Percentiles rank a stretch among this genome's conserved stretches.
These are phyloP conservation scores for Panonychus citri DNA, from an alignment of 1,140 invertebrate genomes.

Conservation along the genomic window DNA sequence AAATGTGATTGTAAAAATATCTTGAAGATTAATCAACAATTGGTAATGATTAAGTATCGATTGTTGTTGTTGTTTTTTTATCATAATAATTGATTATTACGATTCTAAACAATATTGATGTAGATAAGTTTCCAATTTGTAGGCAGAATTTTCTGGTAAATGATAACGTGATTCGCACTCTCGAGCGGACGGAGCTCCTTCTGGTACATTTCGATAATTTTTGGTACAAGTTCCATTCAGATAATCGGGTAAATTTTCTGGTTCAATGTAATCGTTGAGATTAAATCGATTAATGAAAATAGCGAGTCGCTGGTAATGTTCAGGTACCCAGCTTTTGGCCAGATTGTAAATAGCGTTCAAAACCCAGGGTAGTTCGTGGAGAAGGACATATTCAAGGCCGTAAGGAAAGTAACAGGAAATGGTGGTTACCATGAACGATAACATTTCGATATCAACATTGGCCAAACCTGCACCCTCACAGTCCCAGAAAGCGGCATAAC, in stretches of 20 bases:
- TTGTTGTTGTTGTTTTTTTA: no score
- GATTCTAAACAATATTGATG: not conserved
- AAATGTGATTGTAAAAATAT: no score
- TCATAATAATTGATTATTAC: no score
- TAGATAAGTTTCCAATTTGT: not conserved
- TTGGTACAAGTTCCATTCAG: slow-evolving; percentile 7
- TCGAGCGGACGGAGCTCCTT: not conserved
- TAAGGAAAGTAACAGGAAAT: slow-evolving; percentile 5
- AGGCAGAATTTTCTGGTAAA: not conserved
- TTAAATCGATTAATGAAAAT: slow-evolving; percentile 1
- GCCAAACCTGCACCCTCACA: not conserved
- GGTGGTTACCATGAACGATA: slow-evolving; percentile 2
- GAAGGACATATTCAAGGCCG: slow-evolving; percentile 7
- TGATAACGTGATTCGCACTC: not conserved
- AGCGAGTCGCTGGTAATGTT: not conserved
- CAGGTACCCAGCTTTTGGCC: not conserved
- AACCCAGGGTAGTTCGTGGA: slow-evolving; percentile 11
- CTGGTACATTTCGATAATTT: not conserved
- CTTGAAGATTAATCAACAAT: no score
- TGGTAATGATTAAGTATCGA: no score
- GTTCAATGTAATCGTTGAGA: slow-evolving; percentile 7
- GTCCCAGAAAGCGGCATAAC: slow-evolving; percentile 3
- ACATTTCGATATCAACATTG: slow-evolving; percentile 6
- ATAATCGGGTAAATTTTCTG: slow-evolving; percentile 11
- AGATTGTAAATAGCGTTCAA: slow-evolving; percentile 2